Percentiles rank a stretch among this genome's conserved stretches.
Evolutionary conservation across 2,113 vertebrate genomes (phyloP).

Genomic region (Podarcis cretensis): DNA sequence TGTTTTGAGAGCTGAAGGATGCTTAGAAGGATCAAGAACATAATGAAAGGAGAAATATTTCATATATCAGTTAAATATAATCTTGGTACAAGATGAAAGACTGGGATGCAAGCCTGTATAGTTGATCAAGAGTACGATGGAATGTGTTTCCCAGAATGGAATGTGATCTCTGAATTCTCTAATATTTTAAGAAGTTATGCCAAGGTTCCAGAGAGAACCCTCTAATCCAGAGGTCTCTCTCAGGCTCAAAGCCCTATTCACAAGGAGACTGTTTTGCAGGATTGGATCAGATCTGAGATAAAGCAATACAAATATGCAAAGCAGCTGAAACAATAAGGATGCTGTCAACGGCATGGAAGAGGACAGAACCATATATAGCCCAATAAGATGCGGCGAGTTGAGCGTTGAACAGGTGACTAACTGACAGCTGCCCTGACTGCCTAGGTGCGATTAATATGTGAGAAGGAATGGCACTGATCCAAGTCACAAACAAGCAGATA

Average conservation of each 20-base stretch:
- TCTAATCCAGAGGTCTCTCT: background rate
- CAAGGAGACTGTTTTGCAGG: background rate
- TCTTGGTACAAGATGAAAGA: conserved; percentile 4
- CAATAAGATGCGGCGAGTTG: background rate
- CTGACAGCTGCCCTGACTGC: background rate
- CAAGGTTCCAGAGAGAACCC: background rate
- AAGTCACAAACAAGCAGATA: background rate
- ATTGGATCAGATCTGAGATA: background rate
- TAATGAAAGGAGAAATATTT: background rate
- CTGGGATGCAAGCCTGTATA: background rate
- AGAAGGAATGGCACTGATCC: background rate
- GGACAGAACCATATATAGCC: too few species aligned
- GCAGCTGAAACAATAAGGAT: conserved; percentile 12
- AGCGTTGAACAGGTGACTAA: background rate
- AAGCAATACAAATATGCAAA: background rate
- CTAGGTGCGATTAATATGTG: background rate
- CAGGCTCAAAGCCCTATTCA: background rate
- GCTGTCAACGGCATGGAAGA: background rate
- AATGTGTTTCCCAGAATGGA: background rate
- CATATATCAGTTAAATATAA: conserved; percentile 2
- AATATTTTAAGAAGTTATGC: conserved; percentile 2
- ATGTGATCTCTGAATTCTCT: background rate
- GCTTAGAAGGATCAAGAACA: background rate
- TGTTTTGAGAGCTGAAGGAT: background rate
- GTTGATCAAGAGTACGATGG: background rate